Evolutionary conservation across 2,888 invertebrate species (phyloP), one percentile per base, ranked within the genome.

Genomic region (Dilophus febrilis): DNA sequence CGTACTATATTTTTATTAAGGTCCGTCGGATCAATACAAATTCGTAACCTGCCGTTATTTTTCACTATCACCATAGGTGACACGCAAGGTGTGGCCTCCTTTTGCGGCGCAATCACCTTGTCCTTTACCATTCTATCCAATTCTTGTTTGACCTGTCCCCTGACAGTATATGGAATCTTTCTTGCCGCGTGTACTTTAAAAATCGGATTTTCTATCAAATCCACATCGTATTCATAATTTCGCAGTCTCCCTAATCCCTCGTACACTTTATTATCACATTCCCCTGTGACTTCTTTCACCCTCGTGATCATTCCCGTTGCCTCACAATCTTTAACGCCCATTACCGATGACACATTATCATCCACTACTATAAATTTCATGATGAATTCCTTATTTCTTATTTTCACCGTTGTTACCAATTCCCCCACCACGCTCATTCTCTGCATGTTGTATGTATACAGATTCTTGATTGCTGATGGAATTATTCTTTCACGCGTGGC

Each of bases 71-170:
- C 42, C 42, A 47, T 41, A 14, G 42, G 41, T 4, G 29, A 37
- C 5, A 48, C 44, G 1, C 45, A 46, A 32, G 48, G 45, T 12
- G 48, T 47, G 18, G 47, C 42, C 17, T 33, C 18, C 16, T 37
- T 45, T 6, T 46, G 45, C 16, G 32, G 40, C 32, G 40, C 37
- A 11, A 46, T 42, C 12, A 46, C 44, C 13, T 40, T 45, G 18
- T 38, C 32, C 27, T 36, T 12, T 33, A 45, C 37, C 43, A 44
- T 42, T n/a, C 40, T 44, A n/a, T 45, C 40, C 11, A 47, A 26
- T 34, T 46, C 42, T 7, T 14, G 11, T 38, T 48, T 49, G 6
- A 49, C 47, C 17, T 44, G 33, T 8, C 43, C 40, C 38, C 39
- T 36, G 16, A 46, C 44, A 41, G 40, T n/a, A n/a, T 45, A 46